Base-by-base conservation (phyloP, 2,888 invertebrate species). In the Papilio protenor region DNA sequence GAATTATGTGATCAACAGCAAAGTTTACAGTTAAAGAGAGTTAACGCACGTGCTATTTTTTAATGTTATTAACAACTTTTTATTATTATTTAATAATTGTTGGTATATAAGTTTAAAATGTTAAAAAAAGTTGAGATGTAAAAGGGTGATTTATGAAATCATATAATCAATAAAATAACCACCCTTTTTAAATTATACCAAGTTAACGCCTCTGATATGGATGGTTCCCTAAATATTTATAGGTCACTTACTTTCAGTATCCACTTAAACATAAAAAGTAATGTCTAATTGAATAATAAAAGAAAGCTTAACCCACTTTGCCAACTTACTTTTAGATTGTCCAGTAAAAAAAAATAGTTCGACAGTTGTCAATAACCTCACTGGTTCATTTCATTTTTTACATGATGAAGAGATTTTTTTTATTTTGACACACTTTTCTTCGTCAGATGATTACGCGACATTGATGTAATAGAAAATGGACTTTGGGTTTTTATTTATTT, bases 381-480 rank as follows among this genome's bases (percentile, higher is more conserved):
- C 49, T 18, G 47, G 71, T 75, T 45, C 64, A 23, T 77, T 76
- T 71, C 76, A 14, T 70, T 79, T 47, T 79, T 76, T 73, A 73
- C 59, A 59, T 52, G 66, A 52, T 40, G n/a, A 33, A 70, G 78
- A 79, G 81, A 78, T 90, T 91, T 91, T 90, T 82, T 85, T 84
- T 40, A 8, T 87, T 85, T 86, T 90, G 93, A 88, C 92, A 91
- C 87, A 90, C 88, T 90, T 91, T 86, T 84, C 84, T 84, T 87
- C 86, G 86, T 88, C 87, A 86, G 85, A 85, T 86, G 85, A 87
- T 93, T 92, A 90, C 90, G 88, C 89, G 87, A 89, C 83, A 83
- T 47, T 87, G 87, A 88, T 87, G 86, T 87, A 90, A 92, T 85
- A 87, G 85, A 86, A 87, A 87, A 84, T 77, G 79, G 79, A 82